Conservation (phyloP, 1,140 invertebrate genomes). For the Zophobas atratus region DNA sequence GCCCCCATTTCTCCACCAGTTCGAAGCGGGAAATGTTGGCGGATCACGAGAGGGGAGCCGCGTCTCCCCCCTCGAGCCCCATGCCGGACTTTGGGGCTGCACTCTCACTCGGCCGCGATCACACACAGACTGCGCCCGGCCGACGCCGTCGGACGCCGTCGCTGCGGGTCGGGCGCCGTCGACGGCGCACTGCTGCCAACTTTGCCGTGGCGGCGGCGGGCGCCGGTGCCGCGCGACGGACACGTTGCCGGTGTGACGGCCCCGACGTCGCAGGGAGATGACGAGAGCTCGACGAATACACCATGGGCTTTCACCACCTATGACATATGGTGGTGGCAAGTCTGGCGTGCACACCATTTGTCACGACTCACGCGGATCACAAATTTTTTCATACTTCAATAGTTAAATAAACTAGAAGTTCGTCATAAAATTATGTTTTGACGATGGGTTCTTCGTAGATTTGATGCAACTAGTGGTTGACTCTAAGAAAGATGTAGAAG, state of each 20-base stretch:
- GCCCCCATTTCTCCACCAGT: conserved; percentile 96
- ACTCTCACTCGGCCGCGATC: conserved; percentile 64
- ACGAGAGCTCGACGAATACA: too few relatives aligned
- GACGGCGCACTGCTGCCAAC: conserved; percentile 54
- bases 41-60: conserved; percentile 67
- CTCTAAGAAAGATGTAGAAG: too few relatives aligned
- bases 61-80: conserved; percentile 66
- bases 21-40: conserved; percentile 96
- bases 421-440: too few relatives aligned
- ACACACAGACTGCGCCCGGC: conserved; percentile 66
- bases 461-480: too few relatives aligned
- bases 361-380: too few relatives aligned
- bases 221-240: background rate
- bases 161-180: conserved; percentile 53
- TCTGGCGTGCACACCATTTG: too few relatives aligned
- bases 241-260: background rate
- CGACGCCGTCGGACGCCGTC: conserved; percentile 57
- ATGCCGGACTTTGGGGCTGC: conserved; percentile 66
- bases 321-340: too few relatives aligned
- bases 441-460: too few relatives aligned
- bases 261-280: background rate
- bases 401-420: too few relatives aligned
- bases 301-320: too few relatives aligned
- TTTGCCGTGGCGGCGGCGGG: background rate
- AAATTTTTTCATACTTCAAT: too few relatives aligned